Percentiles rank a stretch among this genome's conserved stretches.
These are phyloP conservation scores for Artemisiospiza belli DNA, from an alignment of 2,113 vertebrate species.

Conservation along the genomic window DNA sequence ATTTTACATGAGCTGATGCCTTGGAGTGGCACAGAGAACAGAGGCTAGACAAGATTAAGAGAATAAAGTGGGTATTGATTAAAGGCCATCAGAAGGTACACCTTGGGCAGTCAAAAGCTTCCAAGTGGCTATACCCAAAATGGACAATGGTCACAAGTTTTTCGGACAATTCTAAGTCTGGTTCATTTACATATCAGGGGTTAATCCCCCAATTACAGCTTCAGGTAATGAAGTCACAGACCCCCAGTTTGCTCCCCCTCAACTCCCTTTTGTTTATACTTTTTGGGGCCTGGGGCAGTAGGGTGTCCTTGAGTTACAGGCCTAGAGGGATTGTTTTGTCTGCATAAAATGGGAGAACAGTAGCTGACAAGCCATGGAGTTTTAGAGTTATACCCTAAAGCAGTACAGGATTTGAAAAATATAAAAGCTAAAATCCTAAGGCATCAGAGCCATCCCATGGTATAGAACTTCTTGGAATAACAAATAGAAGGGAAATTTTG, in stretches of 20 bases:
- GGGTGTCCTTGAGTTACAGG: neutral
- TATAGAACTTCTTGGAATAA: neutral
- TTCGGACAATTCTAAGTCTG: neutral
- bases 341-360: neutral
- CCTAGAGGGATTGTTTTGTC: neutral
- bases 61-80: neutral
- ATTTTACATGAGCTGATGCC: neutral
- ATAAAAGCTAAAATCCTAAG: neutral
- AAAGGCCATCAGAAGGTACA: neutral
- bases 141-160: rapidly evolving
- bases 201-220: neutral
- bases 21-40: neutral
- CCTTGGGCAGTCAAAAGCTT: neutral
- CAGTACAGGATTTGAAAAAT: neutral
- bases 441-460: neutral
- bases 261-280: neutral
- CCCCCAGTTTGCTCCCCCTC: neutral
- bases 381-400: neutral
- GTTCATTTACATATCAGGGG: neutral
- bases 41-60: neutral
- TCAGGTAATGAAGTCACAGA: neutral
- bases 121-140: neutral
- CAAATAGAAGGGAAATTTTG: neutral
- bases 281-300: neutral
- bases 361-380: neutral